These are phyloP conservation scores for Chymomyza amoena DNA, from an alignment of 2,888 invertebrate species.

Conservation along the genomic window DNA sequence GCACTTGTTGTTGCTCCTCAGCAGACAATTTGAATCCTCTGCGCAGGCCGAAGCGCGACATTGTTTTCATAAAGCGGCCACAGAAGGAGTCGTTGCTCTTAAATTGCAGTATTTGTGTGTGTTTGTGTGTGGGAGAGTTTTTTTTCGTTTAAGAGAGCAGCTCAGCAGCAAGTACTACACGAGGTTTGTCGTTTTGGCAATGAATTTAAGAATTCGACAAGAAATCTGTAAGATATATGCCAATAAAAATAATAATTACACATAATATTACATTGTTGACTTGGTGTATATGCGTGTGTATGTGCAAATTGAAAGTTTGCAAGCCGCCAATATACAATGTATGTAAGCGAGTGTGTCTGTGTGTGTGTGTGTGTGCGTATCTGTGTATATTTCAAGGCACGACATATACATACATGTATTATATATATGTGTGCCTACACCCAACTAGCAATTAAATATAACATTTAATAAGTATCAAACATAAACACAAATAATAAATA, in stretches of 20 bases:
- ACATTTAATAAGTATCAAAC: conserved; percentile 25
- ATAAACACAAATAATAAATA: neutral
- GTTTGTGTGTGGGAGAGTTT: neutral
- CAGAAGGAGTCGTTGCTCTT: conserved; percentile 27
- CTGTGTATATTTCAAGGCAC: conserved; percentile 12
- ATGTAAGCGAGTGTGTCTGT: conserved; percentile 16
- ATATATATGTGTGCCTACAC: conserved; percentile 42
- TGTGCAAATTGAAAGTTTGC: conserved; percentile 14
- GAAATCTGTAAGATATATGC: neutral
- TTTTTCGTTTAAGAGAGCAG: neutral
- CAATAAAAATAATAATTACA: neutral
- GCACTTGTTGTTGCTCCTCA: conserved; percentile 66
- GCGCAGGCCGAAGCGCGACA: conserved; percentile 75
- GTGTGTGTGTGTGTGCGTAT: conserved; percentile 18
- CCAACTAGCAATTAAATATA: conserved; percentile 40
- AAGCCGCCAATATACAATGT: conserved; percentile 18
- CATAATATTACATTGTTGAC: neutral
- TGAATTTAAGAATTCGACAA: neutral
- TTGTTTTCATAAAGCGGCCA: conserved; percentile 62
- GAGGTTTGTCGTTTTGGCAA: neutral
- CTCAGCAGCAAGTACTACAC: neutral
- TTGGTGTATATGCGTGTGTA: neutral
- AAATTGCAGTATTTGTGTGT: neutral
- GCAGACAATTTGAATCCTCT: conserved; percentile 64
- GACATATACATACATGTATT: neutral